Base-by-base conservation (phyloP, 1,140 invertebrate genomes). In the Daktulosphaira vitifoliae region DNA sequence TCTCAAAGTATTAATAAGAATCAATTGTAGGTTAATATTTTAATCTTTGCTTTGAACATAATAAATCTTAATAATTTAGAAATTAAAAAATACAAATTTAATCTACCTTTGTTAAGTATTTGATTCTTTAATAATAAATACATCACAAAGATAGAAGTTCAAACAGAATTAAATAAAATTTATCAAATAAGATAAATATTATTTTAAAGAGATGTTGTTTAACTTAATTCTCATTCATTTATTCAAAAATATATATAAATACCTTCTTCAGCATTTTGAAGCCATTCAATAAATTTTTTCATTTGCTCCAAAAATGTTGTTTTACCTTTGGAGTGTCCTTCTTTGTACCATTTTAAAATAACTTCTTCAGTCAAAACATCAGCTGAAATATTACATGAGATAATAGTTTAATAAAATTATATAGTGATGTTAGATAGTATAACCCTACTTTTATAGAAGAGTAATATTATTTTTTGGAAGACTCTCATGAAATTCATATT, bases 401-500 rank as follows among this genome's bases (percentile, higher is more conserved):
- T 64, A 54, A 71, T 23, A 65, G 5, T 18, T 16, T n/a, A 13
- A 13, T 16, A 2, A 1, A 46, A 39, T 25, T 56, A 11, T 44
- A 15, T 18, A 6, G 16, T 51, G 25, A 13, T 52, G 2, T 48
- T 49, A 1, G 22, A 53, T 39, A 64, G 7, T 0, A n/a, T 16
- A 53, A 42, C 75, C 80, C 78, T 78, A 85, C 87, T 90, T 83
- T 94, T 95, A 79, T 98, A 98, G 78, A 96, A 87, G 70, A 96
- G 84, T 75, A 96, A 82, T 72, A 96, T 86, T 72, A 98, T 95
- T 78, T 96, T 96, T 73, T 93, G 91, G 83, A 97, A 98, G 74
- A 91, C 90, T 76, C 95, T 94, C 89, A 97, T 93, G 76, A 98
- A 96, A 76, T 90, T 93, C 91, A 96, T 96, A 79, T 98, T 96